phyloP scores from a whole-genome alignment of 1,140 invertebrate genomes.

The Drosophila obscura region DNA sequence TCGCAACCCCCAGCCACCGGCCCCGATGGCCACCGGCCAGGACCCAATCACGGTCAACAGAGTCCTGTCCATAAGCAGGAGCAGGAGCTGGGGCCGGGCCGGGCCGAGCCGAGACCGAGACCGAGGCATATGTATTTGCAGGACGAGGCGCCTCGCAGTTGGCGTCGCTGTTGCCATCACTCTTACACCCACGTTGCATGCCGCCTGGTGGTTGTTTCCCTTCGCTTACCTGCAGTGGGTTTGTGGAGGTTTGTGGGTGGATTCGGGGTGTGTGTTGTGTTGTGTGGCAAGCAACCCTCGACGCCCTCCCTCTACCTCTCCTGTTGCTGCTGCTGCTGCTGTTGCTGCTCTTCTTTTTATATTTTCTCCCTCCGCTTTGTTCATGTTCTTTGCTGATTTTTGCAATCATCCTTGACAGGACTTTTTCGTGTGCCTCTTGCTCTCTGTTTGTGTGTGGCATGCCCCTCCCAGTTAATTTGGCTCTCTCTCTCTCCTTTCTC shows the following conservation, averaged over 20 bases:
- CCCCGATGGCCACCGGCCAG: slow-evolving; percentile 47
- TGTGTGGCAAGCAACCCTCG: slow-evolving; percentile 72
- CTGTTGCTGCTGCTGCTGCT: neutral
- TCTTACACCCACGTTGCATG: slow-evolving; percentile 52
- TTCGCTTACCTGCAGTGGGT: slow-evolving; percentile 32
- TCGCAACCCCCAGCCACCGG: neutral
- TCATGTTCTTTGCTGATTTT: slow-evolving; percentile 52
- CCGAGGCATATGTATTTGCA: neutral
- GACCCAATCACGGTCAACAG: slow-evolving; percentile 64
- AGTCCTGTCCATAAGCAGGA: slow-evolving; percentile 1
- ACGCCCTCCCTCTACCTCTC: neutral
- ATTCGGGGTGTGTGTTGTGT: neutral
- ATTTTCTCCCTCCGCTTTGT: slow-evolving; percentile 36
- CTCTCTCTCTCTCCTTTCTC: slow-evolving; percentile 21
- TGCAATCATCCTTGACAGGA: slow-evolving; percentile 73
- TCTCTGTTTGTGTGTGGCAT: slow-evolving; percentile 36
- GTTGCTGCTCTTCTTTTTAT: slow-evolving; percentile 9
- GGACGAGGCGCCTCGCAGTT: neutral
- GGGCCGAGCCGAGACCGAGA: too few relatives aligned
- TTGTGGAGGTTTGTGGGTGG: neutral
- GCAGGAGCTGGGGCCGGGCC: too few relatives aligned
- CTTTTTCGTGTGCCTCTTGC: slow-evolving; percentile 31
- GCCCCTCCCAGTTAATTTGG: slow-evolving; percentile 79
- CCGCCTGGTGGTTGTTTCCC: slow-evolving; percentile 54
- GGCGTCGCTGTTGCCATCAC: slow-evolving; percentile 53